Evolutionary conservation across 2,113 vertebrate species (phyloP).

Genomic region (Halcyon malimbica): DNA sequence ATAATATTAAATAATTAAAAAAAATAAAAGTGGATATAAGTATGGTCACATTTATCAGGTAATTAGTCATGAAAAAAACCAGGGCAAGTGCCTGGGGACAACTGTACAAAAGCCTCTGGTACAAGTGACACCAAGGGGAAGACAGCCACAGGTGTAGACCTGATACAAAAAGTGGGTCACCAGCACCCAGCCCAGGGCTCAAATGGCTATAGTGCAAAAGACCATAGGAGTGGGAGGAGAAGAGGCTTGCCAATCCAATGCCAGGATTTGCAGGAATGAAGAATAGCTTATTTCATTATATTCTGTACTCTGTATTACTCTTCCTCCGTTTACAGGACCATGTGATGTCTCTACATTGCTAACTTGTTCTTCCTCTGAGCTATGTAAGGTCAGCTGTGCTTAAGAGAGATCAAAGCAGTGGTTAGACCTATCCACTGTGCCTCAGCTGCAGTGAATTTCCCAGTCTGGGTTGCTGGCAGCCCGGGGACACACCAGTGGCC

Average conservation of each 20-base stretch:
- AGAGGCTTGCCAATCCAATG: background rate
- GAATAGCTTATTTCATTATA: background rate
- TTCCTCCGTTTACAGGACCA: background rate
- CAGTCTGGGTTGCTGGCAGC: background rate
- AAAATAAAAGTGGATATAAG: background rate
- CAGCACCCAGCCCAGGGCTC: background rate
- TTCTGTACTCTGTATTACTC: background rate
- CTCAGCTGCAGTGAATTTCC: background rate
- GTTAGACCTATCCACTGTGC: background rate
- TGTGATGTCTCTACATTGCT: background rate
- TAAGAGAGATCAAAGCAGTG: background rate
- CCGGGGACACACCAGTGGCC: accelerated
- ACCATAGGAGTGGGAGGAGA: background rate
- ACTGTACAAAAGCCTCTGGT: background rate
- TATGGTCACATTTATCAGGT: background rate
- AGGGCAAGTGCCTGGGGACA: accelerated
- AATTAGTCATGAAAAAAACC: background rate
- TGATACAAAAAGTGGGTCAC: background rate
- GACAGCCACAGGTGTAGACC: accelerated
- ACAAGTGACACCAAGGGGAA: background rate
- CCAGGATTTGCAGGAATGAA: background rate
- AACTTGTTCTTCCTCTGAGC: background rate
- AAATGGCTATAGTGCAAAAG: background rate
- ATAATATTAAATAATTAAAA: too few species aligned
- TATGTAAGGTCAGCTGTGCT: background rate